A percentile compares a stretch with the other conserved stretches of the same genome.
Evolutionary conservation across 1,140 invertebrate species (phyloP).

Genomic region (Anthonomus grandis): DNA sequence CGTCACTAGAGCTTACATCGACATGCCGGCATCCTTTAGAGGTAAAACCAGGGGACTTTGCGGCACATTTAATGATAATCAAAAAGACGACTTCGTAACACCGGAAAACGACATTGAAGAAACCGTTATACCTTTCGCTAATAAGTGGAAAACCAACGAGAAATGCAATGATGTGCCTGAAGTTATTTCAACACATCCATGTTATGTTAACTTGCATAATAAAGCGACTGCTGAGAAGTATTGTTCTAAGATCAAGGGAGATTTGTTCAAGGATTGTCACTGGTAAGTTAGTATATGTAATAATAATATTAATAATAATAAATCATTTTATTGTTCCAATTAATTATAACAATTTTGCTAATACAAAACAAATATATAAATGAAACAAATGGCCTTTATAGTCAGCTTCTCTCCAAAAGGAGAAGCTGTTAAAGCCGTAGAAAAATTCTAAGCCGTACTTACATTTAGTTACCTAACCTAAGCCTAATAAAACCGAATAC

Average conservation of each 20-base stretch:
- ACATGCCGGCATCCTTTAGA: constrained; percentile 69
- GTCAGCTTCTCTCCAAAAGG: too few relatives aligned
- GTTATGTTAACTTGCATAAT: constrained; percentile 67
- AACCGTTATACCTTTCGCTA: constrained; percentile 71
- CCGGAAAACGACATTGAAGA: constrained; percentile 80
- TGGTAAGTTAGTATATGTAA: constrained; percentile 8
- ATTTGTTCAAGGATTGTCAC: constrained; percentile 61
- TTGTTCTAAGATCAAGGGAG: constrained; percentile 65
- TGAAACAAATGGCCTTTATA: too few relatives aligned
- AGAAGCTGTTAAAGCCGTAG: too few relatives aligned
- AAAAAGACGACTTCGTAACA: constrained; percentile 85
- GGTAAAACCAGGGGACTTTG: constrained; percentile 75
- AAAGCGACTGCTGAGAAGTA: constrained; percentile 64
- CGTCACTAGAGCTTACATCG: constrained; percentile 73
- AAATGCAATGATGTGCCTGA: constrained; percentile 60
- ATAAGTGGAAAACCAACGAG: constrained; percentile 83
- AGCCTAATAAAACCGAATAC: too few relatives aligned
- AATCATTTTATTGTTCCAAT: too few relatives aligned
- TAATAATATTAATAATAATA: constrained; percentile 32
- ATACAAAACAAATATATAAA: too few relatives aligned
- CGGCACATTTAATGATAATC: constrained; percentile 83
- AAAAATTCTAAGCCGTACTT: too few relatives aligned
- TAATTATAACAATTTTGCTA: too few relatives aligned
- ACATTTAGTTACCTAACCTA: too few relatives aligned
- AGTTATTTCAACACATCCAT: constrained; percentile 61